Base-by-base conservation (phyloP, 2,113 vertebrate genomes). In the Atlantisia rogersi region DNA sequence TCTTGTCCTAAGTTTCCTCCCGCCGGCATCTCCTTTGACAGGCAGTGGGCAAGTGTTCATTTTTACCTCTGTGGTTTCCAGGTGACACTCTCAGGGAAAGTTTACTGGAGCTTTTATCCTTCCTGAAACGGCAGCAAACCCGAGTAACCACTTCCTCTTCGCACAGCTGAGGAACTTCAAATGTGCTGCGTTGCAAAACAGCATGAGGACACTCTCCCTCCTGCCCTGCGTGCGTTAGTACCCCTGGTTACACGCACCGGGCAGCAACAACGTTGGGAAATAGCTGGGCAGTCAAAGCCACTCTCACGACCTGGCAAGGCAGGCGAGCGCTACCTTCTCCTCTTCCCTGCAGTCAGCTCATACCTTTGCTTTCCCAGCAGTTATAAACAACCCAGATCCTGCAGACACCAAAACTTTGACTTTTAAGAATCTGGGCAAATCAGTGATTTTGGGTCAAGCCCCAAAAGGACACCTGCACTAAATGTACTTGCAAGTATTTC, bases 31-130 rank as follows among this genome's bases (percentile, higher is more conserved):
- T 86, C 31, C 80, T 78, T 37, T 58, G 21, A 28, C 2, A 79
- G 40, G 37, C 26, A 62, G n/a, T 26, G 62, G 62, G 48, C 74
- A 92, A 87, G 85, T 25, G 78, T 0, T 46, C 29, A 29, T 71
- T 95, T 91, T 91, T 67, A 77, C 31, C 29, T 65, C 84, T 91
- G 89, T 91, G 92, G 92, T 95, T 95, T 94, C 77, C 95, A 97
- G 96, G 91, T 97, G 88, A 96, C 81, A 67, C 52, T 96, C 67
- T 76, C 83, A 96, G 96, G 89, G 95, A 97, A 96, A 96, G 95
- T 96, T 91, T 92, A 63, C 81, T 82, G 92, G 86, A 97, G 96
- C 92, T 94, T 88, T 88, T 53, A 91, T 29, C 74, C 86, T 96
- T 95, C 92, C 83, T 89, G 86, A 95, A 97, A 95, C 26, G 70